These are phyloP conservation scores for Trachops cirrhosus DNA, from an alignment of 2,797 vertebrate genomes.

Conservation along the genomic window DNA sequence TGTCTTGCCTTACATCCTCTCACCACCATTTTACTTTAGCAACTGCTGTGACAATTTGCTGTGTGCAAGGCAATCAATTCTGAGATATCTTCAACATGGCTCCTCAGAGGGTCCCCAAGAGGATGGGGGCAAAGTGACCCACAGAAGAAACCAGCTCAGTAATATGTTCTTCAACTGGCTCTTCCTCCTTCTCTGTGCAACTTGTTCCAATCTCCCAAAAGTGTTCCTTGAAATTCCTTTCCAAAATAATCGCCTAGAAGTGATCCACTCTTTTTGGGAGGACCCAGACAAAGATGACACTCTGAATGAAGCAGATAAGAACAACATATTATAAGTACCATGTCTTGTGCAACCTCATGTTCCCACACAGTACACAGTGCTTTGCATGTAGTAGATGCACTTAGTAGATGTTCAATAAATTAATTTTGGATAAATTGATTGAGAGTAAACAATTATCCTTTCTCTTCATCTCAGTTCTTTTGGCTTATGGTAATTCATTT, in stretches of 20 bases:
- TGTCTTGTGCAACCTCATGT: background rate
- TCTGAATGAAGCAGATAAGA: background rate
- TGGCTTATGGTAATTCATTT: background rate
- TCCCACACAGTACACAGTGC: background rate
- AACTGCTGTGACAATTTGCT: slow-evolving; percentile 9
- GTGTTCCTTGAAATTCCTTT: background rate
- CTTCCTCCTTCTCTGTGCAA: background rate
- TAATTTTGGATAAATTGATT: background rate
- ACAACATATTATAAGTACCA: background rate
- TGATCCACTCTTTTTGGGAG: background rate
- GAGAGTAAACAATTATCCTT: background rate
- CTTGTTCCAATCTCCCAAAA: background rate
- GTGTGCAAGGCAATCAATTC: background rate
- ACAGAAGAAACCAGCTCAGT: background rate
- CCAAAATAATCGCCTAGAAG: background rate
- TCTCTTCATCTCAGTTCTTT: background rate
- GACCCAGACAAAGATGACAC: background rate
- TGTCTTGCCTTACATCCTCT: background rate
- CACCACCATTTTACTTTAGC: background rate
- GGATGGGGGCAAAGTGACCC: background rate
- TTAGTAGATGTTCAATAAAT: background rate
- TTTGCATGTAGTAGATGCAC: background rate
- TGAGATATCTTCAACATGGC: background rate
- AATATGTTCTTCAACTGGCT: background rate
- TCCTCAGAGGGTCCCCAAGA: background rate